Conservation (phyloP, 2,888 invertebrate genomes). For the Tubulanus polymorphus region DNA sequence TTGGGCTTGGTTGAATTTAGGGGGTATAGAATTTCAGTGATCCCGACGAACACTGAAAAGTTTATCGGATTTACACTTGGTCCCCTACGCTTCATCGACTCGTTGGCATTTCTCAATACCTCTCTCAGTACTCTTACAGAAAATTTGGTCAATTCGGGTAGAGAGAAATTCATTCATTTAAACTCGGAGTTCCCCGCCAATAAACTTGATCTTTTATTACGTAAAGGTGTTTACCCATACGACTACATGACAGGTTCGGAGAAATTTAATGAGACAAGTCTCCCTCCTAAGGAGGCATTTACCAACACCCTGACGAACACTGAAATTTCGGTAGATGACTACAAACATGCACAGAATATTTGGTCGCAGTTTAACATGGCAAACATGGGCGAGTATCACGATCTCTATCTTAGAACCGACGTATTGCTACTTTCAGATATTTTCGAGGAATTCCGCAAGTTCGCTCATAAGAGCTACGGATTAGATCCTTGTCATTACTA, state of each 20-base stretch:
- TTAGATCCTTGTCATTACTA: neutral
- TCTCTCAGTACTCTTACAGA: neutral
- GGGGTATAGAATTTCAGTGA: neutral
- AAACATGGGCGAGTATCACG: constrained; percentile 17
- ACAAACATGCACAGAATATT: neutral
- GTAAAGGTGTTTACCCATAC: neutral
- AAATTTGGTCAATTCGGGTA: neutral
- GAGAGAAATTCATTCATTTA: too few species aligned
- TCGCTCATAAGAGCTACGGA: neutral
- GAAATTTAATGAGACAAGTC: too few species aligned
- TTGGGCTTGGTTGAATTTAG: too few species aligned
- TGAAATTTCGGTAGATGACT: neutral
- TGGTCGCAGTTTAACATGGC: constrained; percentile 13
- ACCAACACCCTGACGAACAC: neutral
- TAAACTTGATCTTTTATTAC: neutral
- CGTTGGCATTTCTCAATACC: neutral
- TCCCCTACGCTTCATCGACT: neutral
- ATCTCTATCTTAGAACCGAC: constrained; percentile 17
- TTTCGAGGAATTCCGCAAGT: neutral
- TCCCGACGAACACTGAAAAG: neutral
- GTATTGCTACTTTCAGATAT: constrained; percentile 12
- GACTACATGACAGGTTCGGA: too few species aligned
- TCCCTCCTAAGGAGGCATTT: too few species aligned
- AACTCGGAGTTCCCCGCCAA: neutral
- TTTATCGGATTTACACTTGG: neutral